Conservation (phyloP, 30 jellyfish, hydroid and myxozoan species). For the Turritopsis rubra region DNA sequence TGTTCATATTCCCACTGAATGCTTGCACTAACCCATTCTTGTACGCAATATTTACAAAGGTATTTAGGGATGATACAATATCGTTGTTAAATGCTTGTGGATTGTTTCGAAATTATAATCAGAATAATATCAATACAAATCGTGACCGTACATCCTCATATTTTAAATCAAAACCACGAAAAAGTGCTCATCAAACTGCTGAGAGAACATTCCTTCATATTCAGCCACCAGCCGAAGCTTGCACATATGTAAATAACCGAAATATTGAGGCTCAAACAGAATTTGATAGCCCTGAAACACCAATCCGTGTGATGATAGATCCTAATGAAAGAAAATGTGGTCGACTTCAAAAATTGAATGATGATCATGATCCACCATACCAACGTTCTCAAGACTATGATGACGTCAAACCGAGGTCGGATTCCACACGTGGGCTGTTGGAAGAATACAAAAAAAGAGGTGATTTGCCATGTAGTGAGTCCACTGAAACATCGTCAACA, state of each 20-base stretch:
- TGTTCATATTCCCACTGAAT: conserved; percentile 80
- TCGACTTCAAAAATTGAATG: conserved; percentile 3
- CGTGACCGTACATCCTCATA: neutral
- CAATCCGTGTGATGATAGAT: conserved; percentile 20
- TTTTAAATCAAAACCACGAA: neutral
- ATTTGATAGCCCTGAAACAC: conserved; percentile 23
- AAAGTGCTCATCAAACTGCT: neutral
- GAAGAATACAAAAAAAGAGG: conserved; percentile 4
- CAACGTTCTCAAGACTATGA: conserved; percentile 2
- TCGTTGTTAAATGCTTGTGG: conserved; percentile 43
- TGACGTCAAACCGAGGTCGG: conserved; percentile 4
- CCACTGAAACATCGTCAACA: neutral
- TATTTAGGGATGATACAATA: conserved; percentile 74
- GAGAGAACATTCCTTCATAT: conserved; percentile 13
- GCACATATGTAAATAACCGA: neutral
- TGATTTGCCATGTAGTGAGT: neutral
- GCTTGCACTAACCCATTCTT: conserved; percentile 95
- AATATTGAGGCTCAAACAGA: conserved; percentile 20
- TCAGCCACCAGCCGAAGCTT: conserved; percentile 9
- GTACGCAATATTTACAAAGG: conserved; percentile 86
- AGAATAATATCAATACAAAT: neutral
- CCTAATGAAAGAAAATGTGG: conserved; percentile 13
- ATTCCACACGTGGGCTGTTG: conserved; percentile 19
- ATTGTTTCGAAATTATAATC: neutral
- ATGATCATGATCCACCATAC: neutral